Evolutionary conservation across 2,113 vertebrate species (phyloP), one percentile per base, ranked within the genome.

Genomic region (Pycnonotus jocosus): DNA sequence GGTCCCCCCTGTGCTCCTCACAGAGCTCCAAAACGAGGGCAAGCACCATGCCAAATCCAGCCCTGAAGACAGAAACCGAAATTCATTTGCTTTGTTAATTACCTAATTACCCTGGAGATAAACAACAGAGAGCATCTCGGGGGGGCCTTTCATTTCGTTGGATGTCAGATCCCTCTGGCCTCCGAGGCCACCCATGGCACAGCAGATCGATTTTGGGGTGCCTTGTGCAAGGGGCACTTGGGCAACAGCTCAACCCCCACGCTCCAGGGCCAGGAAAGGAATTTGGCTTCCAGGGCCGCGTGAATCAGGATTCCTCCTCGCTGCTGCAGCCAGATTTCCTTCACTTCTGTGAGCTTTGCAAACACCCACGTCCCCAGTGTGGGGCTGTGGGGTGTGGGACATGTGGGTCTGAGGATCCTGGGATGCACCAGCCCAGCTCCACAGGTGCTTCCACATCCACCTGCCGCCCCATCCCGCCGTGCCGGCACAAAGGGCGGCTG

Each of bases 1-100:
- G n/a, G 9, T 94, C 93, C 81, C 64, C 78, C 70, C 70, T 6
- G 0, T 57, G 85, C 58, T 90, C 74, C 68, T 56, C 68, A 12
- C 35, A 58, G 58, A 73, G 25, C 86, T 69, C 86, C 5, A 3
- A 61, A 95, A 94, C 0, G 11, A 94, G 86, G 76, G 82, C 88
- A 73, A 90, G 48, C 38, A 19, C 4, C 9, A 17, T 56, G 91
- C 80, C 86, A 87, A 92, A 91, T 91, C 70, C 73, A 91, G 42
- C 83, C 92, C 83, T 91, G 86, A 66, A 86, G 94, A 93, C 37
- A 93, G 92, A 97, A 96, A 94, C 95, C 2, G 6, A 93, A 92
- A 84, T 97, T 93, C 81, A 96, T 95, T 95, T 96, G 89, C 92
- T 96, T 94, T 95, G 89, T 96, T 97, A 93, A 95, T 94, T 92